Conservation (phyloP, 92 coral and sea anemone genomes). For the Palythoa heliodiscus region DNA sequence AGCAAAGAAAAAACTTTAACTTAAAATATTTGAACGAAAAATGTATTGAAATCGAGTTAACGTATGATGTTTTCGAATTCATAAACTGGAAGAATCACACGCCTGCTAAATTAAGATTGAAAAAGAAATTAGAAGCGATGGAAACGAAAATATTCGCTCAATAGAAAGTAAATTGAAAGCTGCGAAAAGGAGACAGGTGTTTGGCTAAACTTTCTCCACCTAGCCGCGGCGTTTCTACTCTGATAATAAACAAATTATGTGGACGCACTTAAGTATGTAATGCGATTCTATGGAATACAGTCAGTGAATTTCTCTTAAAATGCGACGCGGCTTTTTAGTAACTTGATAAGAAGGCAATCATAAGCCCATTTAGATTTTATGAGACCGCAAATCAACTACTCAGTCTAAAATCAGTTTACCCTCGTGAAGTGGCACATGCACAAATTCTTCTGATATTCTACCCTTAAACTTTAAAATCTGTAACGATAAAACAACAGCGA, state of each 20-base stretch:
- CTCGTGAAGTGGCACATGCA: neutral
- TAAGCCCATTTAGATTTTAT: neutral
- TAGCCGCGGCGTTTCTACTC: constrained; percentile 16
- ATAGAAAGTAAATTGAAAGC: constrained; percentile 18
- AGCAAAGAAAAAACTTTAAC: neutral
- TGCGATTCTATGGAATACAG: neutral
- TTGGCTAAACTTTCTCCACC: constrained; percentile 13
- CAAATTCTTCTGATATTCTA: neutral
- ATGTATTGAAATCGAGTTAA: neutral
- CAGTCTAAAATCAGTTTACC: neutral
- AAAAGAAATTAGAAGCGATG: neutral
- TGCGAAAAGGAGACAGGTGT: constrained; percentile 21
- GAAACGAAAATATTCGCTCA: constrained; percentile 14
- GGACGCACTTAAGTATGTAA: constrained; percentile 19
- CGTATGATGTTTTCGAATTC: neutral
- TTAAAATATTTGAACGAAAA: neutral
- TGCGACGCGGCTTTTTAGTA: neutral
- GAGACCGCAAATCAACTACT: constrained; percentile 2
- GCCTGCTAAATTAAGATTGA: neutral
- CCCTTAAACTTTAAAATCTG: neutral
- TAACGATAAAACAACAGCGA: neutral
- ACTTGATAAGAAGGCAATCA: neutral
- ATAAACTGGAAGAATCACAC: neutral
- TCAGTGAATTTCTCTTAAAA: neutral
- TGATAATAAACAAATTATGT: constrained; percentile 32